Percentiles rank a stretch among this genome's conserved stretches.
These are phyloP conservation scores for Osmerus eperlanus DNA, from an alignment of 2,113 vertebrate species.

Conservation along the genomic window DNA sequence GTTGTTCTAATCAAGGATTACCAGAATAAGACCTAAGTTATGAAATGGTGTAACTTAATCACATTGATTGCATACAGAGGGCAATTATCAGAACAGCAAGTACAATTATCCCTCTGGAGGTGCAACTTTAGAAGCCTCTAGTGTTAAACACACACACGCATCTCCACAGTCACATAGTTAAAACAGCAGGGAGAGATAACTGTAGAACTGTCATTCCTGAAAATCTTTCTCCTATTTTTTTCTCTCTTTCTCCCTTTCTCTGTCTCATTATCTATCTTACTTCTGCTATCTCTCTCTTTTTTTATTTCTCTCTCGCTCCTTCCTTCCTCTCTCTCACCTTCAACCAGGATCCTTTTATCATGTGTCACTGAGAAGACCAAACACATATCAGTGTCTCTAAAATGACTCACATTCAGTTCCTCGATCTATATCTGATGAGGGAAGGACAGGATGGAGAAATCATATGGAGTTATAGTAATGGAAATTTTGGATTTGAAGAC, in stretches of 20 bases:
- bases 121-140: no score
- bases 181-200: no score
- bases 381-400: not conserved
- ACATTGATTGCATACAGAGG: not conserved
- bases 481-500: conserved; percentile 5
- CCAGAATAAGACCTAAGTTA: no score
- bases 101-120: no score
- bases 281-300: not conserved
- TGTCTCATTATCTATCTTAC: not conserved
- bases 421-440: not conserved
- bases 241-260: not conserved
- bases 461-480: not conserved
- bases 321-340: not conserved
- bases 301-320: not conserved
- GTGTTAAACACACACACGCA: no score
- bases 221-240: not conserved
- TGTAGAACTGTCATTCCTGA: no score
- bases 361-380: not conserved
- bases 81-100: not conserved
- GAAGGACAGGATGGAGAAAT: not conserved
- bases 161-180: no score
- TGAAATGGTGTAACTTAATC: not conserved
- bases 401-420: not conserved
- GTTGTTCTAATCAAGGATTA: no score
- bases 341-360: not conserved